Evolutionary conservation across 1,140 invertebrate species (phyloP).

Genomic region (Monomorium pharaonis): DNA sequence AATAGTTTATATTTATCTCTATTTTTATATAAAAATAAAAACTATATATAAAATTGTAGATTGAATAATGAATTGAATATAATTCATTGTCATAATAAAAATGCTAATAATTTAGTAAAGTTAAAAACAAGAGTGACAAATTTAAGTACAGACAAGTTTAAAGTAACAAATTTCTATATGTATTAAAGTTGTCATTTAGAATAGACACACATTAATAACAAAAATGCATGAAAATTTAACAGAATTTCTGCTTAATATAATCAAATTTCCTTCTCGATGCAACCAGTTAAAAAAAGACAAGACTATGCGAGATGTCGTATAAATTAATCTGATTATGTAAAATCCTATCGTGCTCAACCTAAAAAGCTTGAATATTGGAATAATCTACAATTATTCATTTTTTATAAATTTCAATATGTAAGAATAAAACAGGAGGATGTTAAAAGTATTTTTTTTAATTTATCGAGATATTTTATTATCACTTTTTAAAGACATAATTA

Average conservation of each 20-base stretch:
- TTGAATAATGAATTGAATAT: neutral
- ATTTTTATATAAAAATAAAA: neutral
- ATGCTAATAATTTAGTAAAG: neutral
- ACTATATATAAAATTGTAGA: neutral
- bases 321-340: conserved; percentile 49
- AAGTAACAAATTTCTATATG: neutral
- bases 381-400: conserved; percentile 28
- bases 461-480: neutral
- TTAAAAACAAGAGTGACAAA: neutral
- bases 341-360: neutral
- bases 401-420: neutral
- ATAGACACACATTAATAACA: neutral
- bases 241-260: conserved; percentile 20
- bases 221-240: conserved; percentile 9
- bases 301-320: neutral
- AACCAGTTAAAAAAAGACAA: conserved; percentile 21
- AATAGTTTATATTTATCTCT: neutral
- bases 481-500: neutral
- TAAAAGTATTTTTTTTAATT: neutral
- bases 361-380: conserved; percentile 8
- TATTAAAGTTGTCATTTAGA: conserved; percentile 6
- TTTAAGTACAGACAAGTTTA: too few species aligned
- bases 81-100: neutral
- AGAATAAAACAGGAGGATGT: neutral
- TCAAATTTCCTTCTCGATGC: neutral